A percentile compares a stretch with the other conserved stretches of the same genome.
phyloP scores from a whole-genome alignment of 2,113 vertebrate species.

The Pterocles orientalis region DNA sequence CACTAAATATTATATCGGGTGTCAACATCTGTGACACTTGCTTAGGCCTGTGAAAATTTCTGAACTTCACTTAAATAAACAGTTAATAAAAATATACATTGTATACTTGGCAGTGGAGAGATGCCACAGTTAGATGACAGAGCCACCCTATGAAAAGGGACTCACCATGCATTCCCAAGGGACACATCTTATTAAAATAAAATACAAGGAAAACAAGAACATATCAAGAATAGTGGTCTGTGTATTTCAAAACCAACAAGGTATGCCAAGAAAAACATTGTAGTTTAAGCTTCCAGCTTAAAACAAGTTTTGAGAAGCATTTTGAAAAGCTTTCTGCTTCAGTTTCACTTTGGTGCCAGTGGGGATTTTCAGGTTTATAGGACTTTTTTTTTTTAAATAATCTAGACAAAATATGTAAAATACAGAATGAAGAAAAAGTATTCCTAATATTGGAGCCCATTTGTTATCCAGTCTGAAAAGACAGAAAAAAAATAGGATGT shows the following conservation, averaged over 20 bases:
- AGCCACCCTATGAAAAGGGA: not conserved
- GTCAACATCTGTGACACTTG: not conserved
- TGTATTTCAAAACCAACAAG: not conserved
- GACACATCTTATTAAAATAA: not conserved
- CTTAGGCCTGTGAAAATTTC: not conserved
- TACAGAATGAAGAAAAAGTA: not conserved
- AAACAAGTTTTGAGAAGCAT: not conserved
- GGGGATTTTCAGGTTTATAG: not conserved
- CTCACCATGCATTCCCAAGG: not conserved
- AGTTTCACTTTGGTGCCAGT: not conserved
- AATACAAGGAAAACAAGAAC: slow-evolving; percentile 3
- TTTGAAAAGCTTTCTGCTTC: not conserved
- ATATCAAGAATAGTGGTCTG: not conserved
- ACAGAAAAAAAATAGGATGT: not conserved
- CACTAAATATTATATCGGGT: not conserved
- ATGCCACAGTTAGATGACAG: not conserved
- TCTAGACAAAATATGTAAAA: not conserved
- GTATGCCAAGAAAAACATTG: slow-evolving; percentile 41
- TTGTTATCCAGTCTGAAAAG: not conserved
- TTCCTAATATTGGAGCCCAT: not conserved
- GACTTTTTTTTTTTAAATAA: no score
- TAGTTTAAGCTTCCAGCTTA: not conserved
- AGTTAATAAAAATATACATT: not conserved
- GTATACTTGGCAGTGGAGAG: not conserved
- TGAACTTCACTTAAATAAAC: not conserved